Evolutionary conservation across 2,113 vertebrate genomes (phyloP).

Genomic region (Rhinogobius similis): DNA sequence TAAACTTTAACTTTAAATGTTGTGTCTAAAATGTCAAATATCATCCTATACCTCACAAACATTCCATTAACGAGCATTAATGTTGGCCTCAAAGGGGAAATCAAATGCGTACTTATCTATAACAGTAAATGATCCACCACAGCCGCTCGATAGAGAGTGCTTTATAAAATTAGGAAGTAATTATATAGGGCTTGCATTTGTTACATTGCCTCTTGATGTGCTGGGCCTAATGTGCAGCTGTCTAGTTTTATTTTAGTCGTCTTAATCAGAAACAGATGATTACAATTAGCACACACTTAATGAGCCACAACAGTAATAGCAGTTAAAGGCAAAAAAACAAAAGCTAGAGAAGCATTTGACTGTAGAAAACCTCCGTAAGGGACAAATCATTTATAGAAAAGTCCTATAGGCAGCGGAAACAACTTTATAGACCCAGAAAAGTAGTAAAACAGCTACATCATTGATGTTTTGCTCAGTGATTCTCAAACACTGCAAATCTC

Average conservation of each 20-base stretch:
- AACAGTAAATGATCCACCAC: slow-evolving; percentile 9
- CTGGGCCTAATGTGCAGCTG: slow-evolving; percentile 11
- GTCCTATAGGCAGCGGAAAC: background rate
- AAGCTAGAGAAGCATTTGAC: background rate
- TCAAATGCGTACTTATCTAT: slow-evolving; percentile 2
- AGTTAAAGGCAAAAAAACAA: background rate
- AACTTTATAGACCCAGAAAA: background rate
- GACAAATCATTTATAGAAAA: background rate
- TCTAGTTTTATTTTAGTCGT: slow-evolving; percentile 11
- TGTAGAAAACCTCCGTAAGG: background rate
- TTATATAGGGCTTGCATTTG: slow-evolving; percentile 11
- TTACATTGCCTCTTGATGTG: slow-evolving; percentile 13
- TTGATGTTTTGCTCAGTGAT: background rate
- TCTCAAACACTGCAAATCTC: background rate
- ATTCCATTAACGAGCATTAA: background rate
- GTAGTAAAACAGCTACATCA: background rate
- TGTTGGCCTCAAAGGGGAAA: background rate
- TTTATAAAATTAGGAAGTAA: slow-evolving; percentile 15
- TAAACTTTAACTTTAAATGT: too few relatives aligned
- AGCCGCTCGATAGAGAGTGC: background rate
- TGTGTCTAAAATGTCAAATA: background rate
- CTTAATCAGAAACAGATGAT: slow-evolving; percentile 15
- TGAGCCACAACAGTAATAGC: slow-evolving; percentile 5
- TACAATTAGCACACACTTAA: slow-evolving; percentile 11
- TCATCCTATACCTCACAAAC: background rate